Evolutionary conservation across 1,140 invertebrate species (phyloP).

Genomic region (Brachionus plicatilis): DNA sequence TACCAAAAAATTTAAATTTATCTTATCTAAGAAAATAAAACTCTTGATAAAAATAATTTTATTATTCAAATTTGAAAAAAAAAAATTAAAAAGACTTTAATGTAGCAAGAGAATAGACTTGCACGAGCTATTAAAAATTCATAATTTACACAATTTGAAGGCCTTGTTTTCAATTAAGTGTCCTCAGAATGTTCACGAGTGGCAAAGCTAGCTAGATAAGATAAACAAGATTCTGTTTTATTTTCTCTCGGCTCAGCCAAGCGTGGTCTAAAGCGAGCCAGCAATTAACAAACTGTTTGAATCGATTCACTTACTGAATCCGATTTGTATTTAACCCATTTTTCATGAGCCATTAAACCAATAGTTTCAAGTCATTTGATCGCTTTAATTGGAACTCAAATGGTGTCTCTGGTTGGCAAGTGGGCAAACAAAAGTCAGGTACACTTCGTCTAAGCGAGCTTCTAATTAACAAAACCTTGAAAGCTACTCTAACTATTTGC

Average conservation of each 20-base stretch:
- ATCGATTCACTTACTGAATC: background rate
- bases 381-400: background rate
- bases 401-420: background rate
- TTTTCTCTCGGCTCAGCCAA: background rate
- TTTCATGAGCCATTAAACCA: background rate
- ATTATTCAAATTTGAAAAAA: slow-evolving; percentile 26
- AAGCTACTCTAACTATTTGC: background rate
- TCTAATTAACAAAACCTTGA: background rate
- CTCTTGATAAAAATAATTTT: background rate
- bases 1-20: background rate
- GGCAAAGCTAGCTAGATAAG: background rate
- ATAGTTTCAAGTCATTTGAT: background rate
- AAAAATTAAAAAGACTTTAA: slow-evolving; percentile 5
- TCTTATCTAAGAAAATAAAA: slow-evolving; percentile 17
- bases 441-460: background rate
- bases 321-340: background rate
- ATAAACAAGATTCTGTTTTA: background rate
- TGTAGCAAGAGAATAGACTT: background rate
- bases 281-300: background rate
- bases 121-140: slow-evolving; percentile 16
- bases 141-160: slow-evolving; percentile 3
- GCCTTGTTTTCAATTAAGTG: slow-evolving; percentile 6
- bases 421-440: background rate
- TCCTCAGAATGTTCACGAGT: background rate
- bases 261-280: background rate